phyloP scores from a whole-genome alignment of 2,797 vertebrate species.

The Sylvilagus floridanus region DNA sequence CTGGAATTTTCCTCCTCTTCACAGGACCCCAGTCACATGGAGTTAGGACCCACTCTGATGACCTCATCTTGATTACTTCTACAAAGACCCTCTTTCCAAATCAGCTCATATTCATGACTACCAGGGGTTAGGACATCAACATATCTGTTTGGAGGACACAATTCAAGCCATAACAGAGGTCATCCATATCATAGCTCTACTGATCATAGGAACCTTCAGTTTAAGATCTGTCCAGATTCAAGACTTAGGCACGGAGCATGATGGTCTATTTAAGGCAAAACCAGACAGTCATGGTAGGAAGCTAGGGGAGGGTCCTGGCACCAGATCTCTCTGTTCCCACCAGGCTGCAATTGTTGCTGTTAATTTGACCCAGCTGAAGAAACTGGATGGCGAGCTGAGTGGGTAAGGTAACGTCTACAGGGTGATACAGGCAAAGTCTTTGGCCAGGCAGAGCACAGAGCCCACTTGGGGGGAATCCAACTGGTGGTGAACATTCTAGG shows the following conservation, averaged over 20 bases:
- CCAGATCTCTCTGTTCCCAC: background rate
- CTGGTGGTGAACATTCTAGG: background rate
- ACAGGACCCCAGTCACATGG: background rate
- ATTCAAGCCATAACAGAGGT: background rate
- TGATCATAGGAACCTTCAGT: background rate
- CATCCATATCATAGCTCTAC: background rate
- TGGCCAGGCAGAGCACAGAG: background rate
- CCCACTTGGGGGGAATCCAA: background rate
- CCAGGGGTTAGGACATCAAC: background rate
- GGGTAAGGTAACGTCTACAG: background rate
- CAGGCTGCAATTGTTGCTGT: background rate
- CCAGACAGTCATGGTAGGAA: too few species aligned
- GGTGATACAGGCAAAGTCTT: background rate
- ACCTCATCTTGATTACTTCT: slow-evolving; percentile 24
- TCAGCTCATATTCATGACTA: slow-evolving; percentile 14
- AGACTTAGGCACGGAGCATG: background rate
- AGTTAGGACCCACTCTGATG: background rate
- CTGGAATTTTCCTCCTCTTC: slow-evolving; percentile 12
- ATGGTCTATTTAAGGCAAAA: background rate
- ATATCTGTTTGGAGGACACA: background rate
- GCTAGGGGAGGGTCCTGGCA: background rate
- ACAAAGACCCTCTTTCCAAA: slow-evolving; percentile 45
- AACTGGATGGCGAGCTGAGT: background rate
- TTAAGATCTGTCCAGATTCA: background rate
- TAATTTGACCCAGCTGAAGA: background rate